A percentile compares a stretch with the other conserved stretches of the same genome.
Evolutionary conservation across 2,113 vertebrate species (phyloP).

Genomic region (Coptodon bakossiorum): DNA sequence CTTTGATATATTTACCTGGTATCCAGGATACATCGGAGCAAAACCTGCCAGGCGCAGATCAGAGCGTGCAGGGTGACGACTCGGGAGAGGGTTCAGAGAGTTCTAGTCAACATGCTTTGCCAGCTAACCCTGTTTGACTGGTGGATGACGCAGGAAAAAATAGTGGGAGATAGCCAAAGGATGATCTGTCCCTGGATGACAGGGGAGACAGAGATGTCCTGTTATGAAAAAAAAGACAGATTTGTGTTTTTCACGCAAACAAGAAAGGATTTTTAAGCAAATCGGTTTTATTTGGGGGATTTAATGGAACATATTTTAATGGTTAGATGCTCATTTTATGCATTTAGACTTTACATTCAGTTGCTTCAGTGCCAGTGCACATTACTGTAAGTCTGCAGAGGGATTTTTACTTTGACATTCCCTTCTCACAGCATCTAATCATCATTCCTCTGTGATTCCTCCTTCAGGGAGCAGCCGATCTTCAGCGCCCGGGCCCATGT

Average conservation of each 20-base stretch:
- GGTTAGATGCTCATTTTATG: background rate
- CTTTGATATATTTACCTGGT: background rate
- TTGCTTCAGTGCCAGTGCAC: background rate
- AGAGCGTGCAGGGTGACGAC: background rate
- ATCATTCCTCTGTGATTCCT: background rate
- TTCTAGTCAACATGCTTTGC: background rate
- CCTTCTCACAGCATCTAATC: background rate
- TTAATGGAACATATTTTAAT: background rate
- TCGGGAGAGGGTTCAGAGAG: background rate
- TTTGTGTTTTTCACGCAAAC: background rate
- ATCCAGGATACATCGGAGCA: background rate
- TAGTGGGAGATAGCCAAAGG: background rate
- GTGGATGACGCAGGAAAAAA: background rate
- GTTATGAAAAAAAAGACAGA: background rate
- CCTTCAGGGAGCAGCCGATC: constrained; percentile 90
- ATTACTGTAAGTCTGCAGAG: background rate
- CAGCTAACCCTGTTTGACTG: background rate
- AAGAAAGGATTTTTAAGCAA: background rate
- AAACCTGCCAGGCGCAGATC: background rate
- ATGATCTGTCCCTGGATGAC: background rate
- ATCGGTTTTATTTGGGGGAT: background rate
- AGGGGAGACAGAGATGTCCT: background rate
- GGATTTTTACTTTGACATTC: background rate
- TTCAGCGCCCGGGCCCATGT: constrained; percentile 94
- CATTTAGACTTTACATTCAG: background rate